phyloP scores from a whole-genome alignment of 2,113 vertebrate genomes.

The Plecotus auritus region DNA sequence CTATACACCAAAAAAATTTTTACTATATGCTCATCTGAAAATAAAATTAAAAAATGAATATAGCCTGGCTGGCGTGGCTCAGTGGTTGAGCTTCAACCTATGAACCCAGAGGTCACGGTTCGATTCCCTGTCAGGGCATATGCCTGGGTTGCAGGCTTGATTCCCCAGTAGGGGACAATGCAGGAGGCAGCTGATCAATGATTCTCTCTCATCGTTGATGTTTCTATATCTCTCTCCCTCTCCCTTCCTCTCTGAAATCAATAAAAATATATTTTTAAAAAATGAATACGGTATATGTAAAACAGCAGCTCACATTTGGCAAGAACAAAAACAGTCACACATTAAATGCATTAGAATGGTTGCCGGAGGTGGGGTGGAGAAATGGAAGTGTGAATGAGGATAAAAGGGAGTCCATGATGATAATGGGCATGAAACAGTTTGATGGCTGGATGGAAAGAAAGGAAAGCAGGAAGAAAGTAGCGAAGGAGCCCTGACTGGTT shows the following conservation, averaged over 20 bases:
- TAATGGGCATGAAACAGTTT: background rate
- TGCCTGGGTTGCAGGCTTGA: no score
- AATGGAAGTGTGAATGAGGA: background rate
- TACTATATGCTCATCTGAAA: background rate
- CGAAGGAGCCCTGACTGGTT: no score
- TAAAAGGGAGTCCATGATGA: background rate
- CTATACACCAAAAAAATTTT: background rate
- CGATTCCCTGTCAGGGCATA: no score
- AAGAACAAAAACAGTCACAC: background rate
- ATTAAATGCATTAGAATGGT: background rate
- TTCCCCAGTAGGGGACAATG: no score
- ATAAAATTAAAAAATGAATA: background rate
- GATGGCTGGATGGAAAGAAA: background rate
- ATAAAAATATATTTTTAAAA: background rate
- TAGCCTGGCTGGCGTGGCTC: no score
- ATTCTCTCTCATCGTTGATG: no score
- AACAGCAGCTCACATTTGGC: background rate
- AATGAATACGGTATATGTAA: background rate
- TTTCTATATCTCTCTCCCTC: no score
- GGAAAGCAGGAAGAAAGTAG: background rate
- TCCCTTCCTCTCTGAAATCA: background rate
- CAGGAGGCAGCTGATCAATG: no score
- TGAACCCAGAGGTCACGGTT: no score
- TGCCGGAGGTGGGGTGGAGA: background rate
- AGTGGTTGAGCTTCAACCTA: no score